These are phyloP conservation scores for Rhinatrema bivittatum DNA, from an alignment of 2,797 vertebrate genomes.

Conservation along the genomic window DNA sequence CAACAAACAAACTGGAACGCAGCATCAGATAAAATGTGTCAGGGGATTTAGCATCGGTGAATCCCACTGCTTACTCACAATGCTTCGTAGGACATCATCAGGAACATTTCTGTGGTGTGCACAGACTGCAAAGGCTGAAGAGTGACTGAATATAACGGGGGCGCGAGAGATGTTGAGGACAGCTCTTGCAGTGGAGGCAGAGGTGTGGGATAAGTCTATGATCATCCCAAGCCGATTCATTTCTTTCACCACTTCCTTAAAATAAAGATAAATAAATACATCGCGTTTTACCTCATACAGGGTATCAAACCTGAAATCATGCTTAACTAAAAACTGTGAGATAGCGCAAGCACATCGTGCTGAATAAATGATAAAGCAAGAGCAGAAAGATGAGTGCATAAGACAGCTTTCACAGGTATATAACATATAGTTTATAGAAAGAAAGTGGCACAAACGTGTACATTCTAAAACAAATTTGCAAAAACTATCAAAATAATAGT, in stretches of 20 bases:
- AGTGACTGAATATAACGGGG: conserved; percentile 92
- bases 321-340: too few relatives aligned
- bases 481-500: too few relatives aligned
- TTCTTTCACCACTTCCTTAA: conserved; percentile 70
- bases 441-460: too few relatives aligned
- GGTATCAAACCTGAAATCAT: too few relatives aligned
- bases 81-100: conserved; percentile 62
- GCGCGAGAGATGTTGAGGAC: conserved; percentile 65
- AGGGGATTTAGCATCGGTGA: neutral
- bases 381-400: too few relatives aligned
- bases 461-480: too few relatives aligned
- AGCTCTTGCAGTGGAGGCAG: conserved; percentile 66
- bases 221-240: conserved; percentile 93
- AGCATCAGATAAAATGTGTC: neutral
- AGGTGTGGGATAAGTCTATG: conserved; percentile 81
- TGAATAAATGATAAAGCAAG: too few relatives aligned
- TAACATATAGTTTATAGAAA: too few relatives aligned
- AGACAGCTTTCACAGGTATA: too few relatives aligned
- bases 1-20: too few relatives aligned
- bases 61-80: conserved; percentile 60
- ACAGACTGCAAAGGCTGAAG: conserved; percentile 73
- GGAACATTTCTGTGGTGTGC: conserved; percentile 73
- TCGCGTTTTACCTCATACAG: too few relatives aligned
- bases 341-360: too few relatives aligned
- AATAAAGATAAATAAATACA: neutral